Evolutionary conservation across 2,113 vertebrate species (phyloP).

Genomic region (Alligator sinensis): DNA sequence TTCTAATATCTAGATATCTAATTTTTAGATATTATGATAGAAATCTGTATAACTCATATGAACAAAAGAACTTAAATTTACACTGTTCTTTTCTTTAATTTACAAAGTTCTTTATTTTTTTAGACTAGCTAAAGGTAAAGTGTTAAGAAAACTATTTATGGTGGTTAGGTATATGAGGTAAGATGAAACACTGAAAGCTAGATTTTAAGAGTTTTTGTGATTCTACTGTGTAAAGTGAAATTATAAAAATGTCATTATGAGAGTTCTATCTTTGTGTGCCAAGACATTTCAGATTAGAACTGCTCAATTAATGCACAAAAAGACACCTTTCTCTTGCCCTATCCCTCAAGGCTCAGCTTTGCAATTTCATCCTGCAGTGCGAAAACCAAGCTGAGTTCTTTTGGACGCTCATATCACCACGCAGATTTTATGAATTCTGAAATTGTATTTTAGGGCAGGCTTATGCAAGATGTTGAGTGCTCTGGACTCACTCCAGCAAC

Average conservation of each 20-base stretch:
- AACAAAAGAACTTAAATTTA: background rate
- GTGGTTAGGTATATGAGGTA: background rate
- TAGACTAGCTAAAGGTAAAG: background rate
- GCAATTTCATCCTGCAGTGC: background rate
- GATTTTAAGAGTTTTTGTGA: background rate
- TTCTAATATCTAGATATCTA: background rate
- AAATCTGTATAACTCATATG: background rate
- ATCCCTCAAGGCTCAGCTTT: background rate
- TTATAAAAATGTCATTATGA: background rate
- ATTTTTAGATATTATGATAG: background rate
- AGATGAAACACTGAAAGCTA: background rate
- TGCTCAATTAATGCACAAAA: background rate
- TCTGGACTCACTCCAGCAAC: background rate
- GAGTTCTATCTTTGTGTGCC: background rate
- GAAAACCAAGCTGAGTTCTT: background rate
- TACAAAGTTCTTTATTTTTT: background rate
- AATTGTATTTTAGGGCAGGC: background rate
- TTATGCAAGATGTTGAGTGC: background rate
- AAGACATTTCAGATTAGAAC: conserved; percentile 9
- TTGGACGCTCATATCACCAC: background rate
- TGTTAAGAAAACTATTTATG: background rate
- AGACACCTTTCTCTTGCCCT: background rate
- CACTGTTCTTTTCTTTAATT: background rate
- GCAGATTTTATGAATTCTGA: background rate
- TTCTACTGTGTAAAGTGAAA: background rate